Evolutionary conservation across 2,888 invertebrate genomes (phyloP).

Genomic region (Dicyrtomina minuta): DNA sequence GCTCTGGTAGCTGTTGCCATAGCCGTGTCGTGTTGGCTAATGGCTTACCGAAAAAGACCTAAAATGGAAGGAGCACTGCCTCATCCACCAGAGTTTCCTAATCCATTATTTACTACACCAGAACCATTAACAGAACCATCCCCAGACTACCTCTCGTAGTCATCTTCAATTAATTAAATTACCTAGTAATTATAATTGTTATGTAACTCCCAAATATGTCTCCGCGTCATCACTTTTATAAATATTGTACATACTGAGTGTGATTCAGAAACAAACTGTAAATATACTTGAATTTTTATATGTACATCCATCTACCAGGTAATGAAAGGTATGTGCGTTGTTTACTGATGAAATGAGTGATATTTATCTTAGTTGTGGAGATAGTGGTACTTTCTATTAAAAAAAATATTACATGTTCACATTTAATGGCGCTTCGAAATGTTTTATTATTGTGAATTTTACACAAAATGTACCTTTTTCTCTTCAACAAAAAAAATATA

Average conservation of each 20-base stretch:
- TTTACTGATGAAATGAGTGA: constrained; percentile 21
- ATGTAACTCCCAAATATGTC: constrained; percentile 3
- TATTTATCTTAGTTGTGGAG: constrained; percentile 27
- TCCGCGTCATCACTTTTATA: background rate
- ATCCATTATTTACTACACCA: constrained; percentile 83
- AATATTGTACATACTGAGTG: background rate
- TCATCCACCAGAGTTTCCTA: constrained; percentile 93
- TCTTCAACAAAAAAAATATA: constrained; percentile 7
- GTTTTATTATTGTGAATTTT: constrained; percentile 13
- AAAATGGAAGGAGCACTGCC: constrained; percentile 86
- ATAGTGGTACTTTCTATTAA: constrained; percentile 20
- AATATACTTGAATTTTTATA: too few species aligned
- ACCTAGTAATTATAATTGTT: constrained; percentile 6
- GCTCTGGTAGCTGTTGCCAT: constrained; percentile 91
- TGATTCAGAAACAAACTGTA: background rate
- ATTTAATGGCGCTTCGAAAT: constrained; percentile 10
- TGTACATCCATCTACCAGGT: constrained; percentile 2
- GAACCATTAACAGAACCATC: constrained; percentile 79
- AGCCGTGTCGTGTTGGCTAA: constrained; percentile 92
- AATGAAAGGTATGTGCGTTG: too few species aligned
- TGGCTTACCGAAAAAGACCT: constrained; percentile 86
- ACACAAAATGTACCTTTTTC: constrained; percentile 20
- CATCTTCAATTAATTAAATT: constrained; percentile 6
- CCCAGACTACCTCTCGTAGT: constrained; percentile 69
- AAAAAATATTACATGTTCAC: constrained; percentile 1